Conservation (phyloP, 2,888 invertebrate species). For the Eilema caniola region DNA sequence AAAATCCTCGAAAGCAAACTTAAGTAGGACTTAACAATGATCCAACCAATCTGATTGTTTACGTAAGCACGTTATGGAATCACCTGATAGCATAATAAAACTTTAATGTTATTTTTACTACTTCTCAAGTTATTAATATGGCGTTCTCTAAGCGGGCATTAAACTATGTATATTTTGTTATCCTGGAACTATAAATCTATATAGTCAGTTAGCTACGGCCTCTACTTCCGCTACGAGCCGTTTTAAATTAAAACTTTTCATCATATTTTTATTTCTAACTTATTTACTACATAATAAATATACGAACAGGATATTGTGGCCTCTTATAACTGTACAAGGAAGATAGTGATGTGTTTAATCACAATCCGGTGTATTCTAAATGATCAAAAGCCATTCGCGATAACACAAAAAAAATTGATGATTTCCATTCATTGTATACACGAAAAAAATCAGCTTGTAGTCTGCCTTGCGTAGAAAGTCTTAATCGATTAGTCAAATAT, state of each 20-base stretch:
- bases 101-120: neutral
- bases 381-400: slow-evolving; percentile 12
- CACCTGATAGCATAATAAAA: neutral
- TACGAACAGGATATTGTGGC: slow-evolving; percentile 16
- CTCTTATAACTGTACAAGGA: slow-evolving; percentile 19
- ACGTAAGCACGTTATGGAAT: neutral
- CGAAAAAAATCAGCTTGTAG: neutral
- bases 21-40: neutral
- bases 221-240: neutral
- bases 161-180: neutral
- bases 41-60: neutral
- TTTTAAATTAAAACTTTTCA: neutral
- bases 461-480: neutral
- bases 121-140: neutral
- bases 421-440: slow-evolving; percentile 9
- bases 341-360: slow-evolving; percentile 9
- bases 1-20: too few species aligned
- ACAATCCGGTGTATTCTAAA: slow-evolving; percentile 13
- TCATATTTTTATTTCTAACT: slow-evolving; percentile 1
- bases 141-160: neutral
- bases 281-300: slow-evolving; percentile 14
- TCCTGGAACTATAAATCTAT: slow-evolving; percentile 4
- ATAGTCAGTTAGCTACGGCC: neutral
- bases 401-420: slow-evolving; percentile 2
- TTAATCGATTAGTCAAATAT: neutral